Percentiles rank a stretch among this genome's conserved stretches.
Conservation (phyloP, 1,140 invertebrate genomes). For the Pantala flavescens region DNA sequence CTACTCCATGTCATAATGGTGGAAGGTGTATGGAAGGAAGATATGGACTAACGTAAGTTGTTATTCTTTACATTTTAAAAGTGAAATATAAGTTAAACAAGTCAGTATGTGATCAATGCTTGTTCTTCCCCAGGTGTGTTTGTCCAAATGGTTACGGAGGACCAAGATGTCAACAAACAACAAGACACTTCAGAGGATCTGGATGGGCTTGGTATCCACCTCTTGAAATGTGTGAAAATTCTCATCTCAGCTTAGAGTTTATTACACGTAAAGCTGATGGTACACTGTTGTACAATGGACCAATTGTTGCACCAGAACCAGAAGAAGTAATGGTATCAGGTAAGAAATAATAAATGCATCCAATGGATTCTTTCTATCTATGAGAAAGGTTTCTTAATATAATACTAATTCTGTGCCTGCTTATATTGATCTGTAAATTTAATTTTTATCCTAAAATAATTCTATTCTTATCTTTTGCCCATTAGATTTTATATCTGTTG, state of each 20-base stretch:
- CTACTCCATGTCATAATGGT: constrained; percentile 87
- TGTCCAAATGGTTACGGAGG: constrained; percentile 88
- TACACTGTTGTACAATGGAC: constrained; percentile 91
- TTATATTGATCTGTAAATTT: no score
- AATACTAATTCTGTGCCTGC: no score
- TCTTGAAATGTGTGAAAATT: constrained; percentile 89
- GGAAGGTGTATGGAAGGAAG: constrained; percentile 84
- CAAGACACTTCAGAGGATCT: constrained; percentile 81
- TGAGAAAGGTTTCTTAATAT: no score
- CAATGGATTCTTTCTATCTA: no score
- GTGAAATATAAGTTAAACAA: background rate
- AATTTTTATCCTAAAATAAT: background rate
- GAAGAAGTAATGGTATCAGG: constrained; percentile 79
- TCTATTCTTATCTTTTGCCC: constrained; percentile 16
- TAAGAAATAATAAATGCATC: constrained; percentile 25
- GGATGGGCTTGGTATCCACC: constrained; percentile 95
- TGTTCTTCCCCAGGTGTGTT: constrained; percentile 50
- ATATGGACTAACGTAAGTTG: constrained; percentile 60
- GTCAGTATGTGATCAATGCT: background rate
- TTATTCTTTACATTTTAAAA: background rate
- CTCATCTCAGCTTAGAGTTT: constrained; percentile 90
- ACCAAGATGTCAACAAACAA: constrained; percentile 90
- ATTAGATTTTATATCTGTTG: constrained; percentile 83
- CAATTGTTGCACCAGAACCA: constrained; percentile 79
- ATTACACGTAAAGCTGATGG: constrained; percentile 83